Base-by-base conservation (phyloP, 2,113 vertebrate genomes). In the Xenotilapia leptura region DNA sequence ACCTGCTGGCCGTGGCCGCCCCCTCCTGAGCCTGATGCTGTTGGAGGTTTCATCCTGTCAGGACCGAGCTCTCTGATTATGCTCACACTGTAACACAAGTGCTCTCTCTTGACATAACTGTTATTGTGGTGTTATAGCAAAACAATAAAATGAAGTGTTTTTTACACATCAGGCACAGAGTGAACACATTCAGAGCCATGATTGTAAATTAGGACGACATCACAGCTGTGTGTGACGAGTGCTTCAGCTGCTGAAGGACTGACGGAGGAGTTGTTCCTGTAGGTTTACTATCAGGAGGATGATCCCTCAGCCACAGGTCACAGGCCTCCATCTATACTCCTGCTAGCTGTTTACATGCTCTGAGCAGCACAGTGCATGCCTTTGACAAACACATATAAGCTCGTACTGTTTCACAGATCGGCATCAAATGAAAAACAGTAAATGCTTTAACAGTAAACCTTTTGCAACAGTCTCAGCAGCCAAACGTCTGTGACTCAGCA, bases 401-500 rank as follows among this genome's bases (percentile, higher is more conserved):
- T 56, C 38, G 21, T 1, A 10, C 13, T 31, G 51, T 0, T 42
- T 68, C 45, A 31, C 23, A 45, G 68, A 5, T 21, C 23, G 7
- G 7, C 45, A 9, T 13, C 2, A 1, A 49, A 86, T 68, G n/a
- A 49, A 51, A 55, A 81, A n/a, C 54, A 31, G 26, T 9, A 13
- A 6, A 58, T 2, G 7, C 13, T 45, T 12, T 33, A 33, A 33
- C 33, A 33, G 33, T 3, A 33, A 49, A 17, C 9, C 23, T 45
- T 17, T 56, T 15, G 19, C 45, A 42, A 40, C 55, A 12, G 17
- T 42, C 45, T 70, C 53, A 75, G 26, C 68, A 45, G 68, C 40
- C 40, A 28, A 26, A 73, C 49, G 28, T 84, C 31, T 45, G 54
- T 77, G 79, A 90, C 56, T 92, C 83, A 86, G 88, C 86, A 86